These are phyloP conservation scores for Caiman crocodilus DNA, from an alignment of 2,797 vertebrate species.

Conservation along the genomic window DNA sequence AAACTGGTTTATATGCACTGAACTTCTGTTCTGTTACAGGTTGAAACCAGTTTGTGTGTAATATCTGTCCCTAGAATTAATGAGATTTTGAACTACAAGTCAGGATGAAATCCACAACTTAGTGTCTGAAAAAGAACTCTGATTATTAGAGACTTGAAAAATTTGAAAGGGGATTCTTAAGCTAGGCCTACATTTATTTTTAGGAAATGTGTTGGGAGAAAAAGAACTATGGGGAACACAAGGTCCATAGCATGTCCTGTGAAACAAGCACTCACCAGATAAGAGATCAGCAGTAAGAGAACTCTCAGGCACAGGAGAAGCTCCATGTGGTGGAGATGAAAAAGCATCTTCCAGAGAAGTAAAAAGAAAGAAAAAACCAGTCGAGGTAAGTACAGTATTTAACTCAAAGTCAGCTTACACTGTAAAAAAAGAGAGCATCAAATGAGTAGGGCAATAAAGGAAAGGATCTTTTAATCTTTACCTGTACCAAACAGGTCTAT, in stretches of 20 bases:
- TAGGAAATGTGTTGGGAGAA: background rate
- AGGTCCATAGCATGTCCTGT: background rate
- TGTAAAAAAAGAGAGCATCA: slow-evolving; percentile 45
- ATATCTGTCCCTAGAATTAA: too few species aligned
- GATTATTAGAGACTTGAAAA: background rate
- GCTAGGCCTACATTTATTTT: background rate
- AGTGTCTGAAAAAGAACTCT: background rate
- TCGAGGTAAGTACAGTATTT: slow-evolving; percentile 71
- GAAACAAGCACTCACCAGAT: slow-evolving; percentile 85
- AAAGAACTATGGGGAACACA: background rate
- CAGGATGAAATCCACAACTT: background rate
- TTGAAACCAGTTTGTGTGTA: too few species aligned
- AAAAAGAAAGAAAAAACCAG: slow-evolving; percentile 82
- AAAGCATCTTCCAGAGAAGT: slow-evolving; percentile 86
- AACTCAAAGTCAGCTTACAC: slow-evolving; percentile 42
- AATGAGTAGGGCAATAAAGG: slow-evolving; percentile 29
- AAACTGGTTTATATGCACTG: too few species aligned
- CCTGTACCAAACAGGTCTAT: slow-evolving; percentile 99
- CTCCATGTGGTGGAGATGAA: slow-evolving; percentile 90
- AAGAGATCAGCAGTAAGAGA: slow-evolving; percentile 92
- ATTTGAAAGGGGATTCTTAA: background rate
- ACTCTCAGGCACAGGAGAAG: slow-evolving; percentile 94
- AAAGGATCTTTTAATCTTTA: slow-evolving; percentile 82
- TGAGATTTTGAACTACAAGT: too few species aligned
- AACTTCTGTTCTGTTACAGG: too few species aligned